Evolutionary conservation across 2,888 invertebrate species (phyloP).

Genomic region (Chesias legatella): DNA sequence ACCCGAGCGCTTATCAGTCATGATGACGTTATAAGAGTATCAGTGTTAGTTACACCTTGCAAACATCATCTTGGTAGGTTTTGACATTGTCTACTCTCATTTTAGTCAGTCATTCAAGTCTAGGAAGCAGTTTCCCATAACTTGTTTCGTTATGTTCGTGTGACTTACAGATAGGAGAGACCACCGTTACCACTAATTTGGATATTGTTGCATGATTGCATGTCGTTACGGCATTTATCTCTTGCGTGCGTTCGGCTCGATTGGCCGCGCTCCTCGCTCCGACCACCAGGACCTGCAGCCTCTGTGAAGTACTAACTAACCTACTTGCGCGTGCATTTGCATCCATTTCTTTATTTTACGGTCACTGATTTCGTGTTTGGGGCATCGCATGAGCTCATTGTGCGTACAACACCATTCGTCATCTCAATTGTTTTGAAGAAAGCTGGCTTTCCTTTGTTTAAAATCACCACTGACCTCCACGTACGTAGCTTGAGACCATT

Average conservation of each 20-base stretch:
- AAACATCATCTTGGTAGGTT: slow-evolving; percentile 12
- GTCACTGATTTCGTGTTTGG: slow-evolving; percentile 48
- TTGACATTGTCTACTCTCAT: background rate
- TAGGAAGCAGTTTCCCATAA: slow-evolving; percentile 15
- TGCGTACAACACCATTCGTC: slow-evolving; percentile 25
- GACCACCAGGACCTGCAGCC: slow-evolving; percentile 34
- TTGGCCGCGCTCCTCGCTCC: slow-evolving; percentile 41
- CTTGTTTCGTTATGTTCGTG: slow-evolving; percentile 16
- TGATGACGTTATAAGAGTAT: slow-evolving; percentile 44
- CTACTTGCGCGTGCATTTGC: slow-evolving; percentile 35
- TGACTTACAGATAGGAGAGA: slow-evolving; percentile 19
- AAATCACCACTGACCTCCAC: slow-evolving; percentile 16
- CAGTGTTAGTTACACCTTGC: slow-evolving; percentile 45
- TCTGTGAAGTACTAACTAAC: slow-evolving; percentile 32
- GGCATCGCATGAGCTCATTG: slow-evolving; percentile 36
- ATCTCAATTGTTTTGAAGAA: slow-evolving; percentile 27
- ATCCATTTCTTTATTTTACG: slow-evolving; percentile 45
- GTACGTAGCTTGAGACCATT: slow-evolving; percentile 11
- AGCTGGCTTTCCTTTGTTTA: slow-evolving; percentile 8
- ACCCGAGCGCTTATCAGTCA: slow-evolving; percentile 47
- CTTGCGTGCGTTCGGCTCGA: slow-evolving; percentile 56
- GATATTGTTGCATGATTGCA: slow-evolving; percentile 44
- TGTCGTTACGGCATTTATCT: slow-evolving; percentile 50
- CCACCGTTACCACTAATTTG: slow-evolving; percentile 43
- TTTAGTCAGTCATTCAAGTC: no score